These are phyloP conservation scores for Heterodera carotae DNA, from an alignment of 1,140 invertebrate species.

Conservation along the genomic window DNA sequence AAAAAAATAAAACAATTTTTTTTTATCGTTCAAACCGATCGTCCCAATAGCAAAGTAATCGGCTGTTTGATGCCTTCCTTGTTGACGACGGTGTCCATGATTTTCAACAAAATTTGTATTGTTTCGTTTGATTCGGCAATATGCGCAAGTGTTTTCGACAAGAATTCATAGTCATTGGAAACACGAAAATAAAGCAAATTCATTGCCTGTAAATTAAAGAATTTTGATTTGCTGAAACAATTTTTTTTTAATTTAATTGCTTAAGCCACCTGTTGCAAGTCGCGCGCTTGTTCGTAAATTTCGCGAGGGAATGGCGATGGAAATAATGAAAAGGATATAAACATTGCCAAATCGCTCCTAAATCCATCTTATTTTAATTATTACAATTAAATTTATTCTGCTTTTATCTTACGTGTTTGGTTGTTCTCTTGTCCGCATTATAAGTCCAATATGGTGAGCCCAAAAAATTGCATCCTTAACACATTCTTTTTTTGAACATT, in stretches of 20 bases:
- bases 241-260: slow-evolving; percentile 32
- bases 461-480: slow-evolving; percentile 58
- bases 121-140: too few relatives aligned
- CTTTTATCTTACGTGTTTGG: slow-evolving; percentile 40
- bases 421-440: slow-evolving; percentile 55
- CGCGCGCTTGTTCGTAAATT: slow-evolving; percentile 54
- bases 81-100: slow-evolving; percentile 54
- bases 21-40: slow-evolving; percentile 33
- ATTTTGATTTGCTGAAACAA: not conserved
- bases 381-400: not conserved
- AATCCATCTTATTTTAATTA: not conserved
- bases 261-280: slow-evolving; percentile 53
- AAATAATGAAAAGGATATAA: slow-evolving; percentile 57
- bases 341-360: slow-evolving; percentile 45
- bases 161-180: slow-evolving; percentile 62
- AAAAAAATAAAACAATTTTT: not conserved
- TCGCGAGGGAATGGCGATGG: slow-evolving; percentile 61
- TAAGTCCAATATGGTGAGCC: slow-evolving; percentile 57
- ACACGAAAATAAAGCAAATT: slow-evolving; percentile 60
- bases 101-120: too few relatives aligned
- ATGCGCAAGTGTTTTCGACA: slow-evolving; percentile 56
- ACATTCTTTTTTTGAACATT: slow-evolving; percentile 18
- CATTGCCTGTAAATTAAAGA: slow-evolving; percentile 46
- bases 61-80: slow-evolving; percentile 50
- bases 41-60: slow-evolving; percentile 53